Base-by-base conservation (phyloP, 2,888 invertebrate species). In the Diplolepis rosae region DNA sequence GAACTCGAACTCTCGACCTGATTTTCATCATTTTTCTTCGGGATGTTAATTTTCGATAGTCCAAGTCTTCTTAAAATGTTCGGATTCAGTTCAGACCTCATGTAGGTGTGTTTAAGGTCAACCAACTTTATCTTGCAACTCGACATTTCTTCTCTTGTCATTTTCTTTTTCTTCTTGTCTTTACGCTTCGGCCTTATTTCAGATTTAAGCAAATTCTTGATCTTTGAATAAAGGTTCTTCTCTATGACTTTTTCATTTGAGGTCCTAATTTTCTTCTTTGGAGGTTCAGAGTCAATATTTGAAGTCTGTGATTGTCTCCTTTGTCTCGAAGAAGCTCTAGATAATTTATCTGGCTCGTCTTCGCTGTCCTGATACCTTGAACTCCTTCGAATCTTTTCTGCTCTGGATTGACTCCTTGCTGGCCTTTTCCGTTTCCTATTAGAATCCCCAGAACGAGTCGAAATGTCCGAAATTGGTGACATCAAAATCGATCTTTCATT, bases 61-160 rank as follows among this genome's bases (percentile, higher is more conserved):
- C 86, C 85, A 4, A 73, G 70, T 30, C 75, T 82, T 7, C 77
- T 76, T 4, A 86, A 66, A 39, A 78, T 45, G 15, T 70, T 74
- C 0, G 78, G 68, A 67, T 77, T 72, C 7, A 78, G 76, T 9
- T 82, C 77, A 11, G 80, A 73, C 30, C 76, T 77, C 2, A 85
- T 65, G 32, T 84, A 78, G 7, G 81, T 83, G 35, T 80, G 79
- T 68, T 83, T 86, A 65, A 85, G 82, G 45, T 89, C 88, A 2
- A 85, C 68, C 22, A 88, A 15, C 5, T 72, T 71, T 0, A 88
- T 88, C 70, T 80, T 80, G 67, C 88, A 88, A 6, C 74, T 81
- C 76, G 61, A 82, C 80, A 88, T 85, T 70, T 85, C 79, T 3
- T 77, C 80, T 11, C 71, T 13, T 0, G 76, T 73, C 61, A 78